phyloP scores from a whole-genome alignment of 2,888 invertebrate species.

The Neoscelio sp. region DNA sequence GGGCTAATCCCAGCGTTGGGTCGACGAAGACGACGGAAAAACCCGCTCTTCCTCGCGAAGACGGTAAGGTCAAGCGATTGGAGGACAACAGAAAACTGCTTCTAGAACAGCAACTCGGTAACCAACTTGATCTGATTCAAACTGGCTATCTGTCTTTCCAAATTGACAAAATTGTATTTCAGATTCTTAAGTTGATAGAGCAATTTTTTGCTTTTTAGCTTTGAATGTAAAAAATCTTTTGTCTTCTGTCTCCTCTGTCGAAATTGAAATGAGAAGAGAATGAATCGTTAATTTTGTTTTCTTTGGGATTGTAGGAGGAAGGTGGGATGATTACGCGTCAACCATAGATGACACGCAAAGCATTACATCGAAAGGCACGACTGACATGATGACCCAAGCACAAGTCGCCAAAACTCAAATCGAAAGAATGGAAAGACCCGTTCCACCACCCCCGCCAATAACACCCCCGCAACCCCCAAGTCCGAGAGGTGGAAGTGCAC shows the following conservation, averaged over 20 bases:
- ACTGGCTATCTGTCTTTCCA: slow-evolving; percentile 37
- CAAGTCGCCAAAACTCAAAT: slow-evolving; percentile 84
- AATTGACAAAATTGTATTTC: slow-evolving; percentile 28
- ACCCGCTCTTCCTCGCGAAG: slow-evolving; percentile 85
- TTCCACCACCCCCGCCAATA: slow-evolving; percentile 85
- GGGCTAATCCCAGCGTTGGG: slow-evolving; percentile 93
- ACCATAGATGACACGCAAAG: slow-evolving; percentile 81
- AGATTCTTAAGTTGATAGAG: too few relatives aligned
- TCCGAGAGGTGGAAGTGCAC: slow-evolving; percentile 83
- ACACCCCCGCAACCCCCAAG: slow-evolving; percentile 83
- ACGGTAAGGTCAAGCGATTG: slow-evolving; percentile 88
- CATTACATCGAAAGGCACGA: slow-evolving; percentile 81
- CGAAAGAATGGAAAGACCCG: slow-evolving; percentile 86
- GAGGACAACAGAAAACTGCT: slow-evolving; percentile 94
- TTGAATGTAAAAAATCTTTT: too few relatives aligned
- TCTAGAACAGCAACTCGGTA: slow-evolving; percentile 92
- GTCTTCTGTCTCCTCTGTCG: background rate
- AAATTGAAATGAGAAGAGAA: too few relatives aligned
- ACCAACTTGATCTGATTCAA: slow-evolving; percentile 56
- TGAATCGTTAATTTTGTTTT: background rate
- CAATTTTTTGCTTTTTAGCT: too few relatives aligned
- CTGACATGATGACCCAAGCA: slow-evolving; percentile 82
- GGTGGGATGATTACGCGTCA: slow-evolving; percentile 82
- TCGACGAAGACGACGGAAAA: slow-evolving; percentile 91
- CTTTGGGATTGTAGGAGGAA: slow-evolving; percentile 77